A percentile compares a stretch with the other conserved stretches of the same genome.
phyloP scores from a whole-genome alignment of 2,113 vertebrate genomes.

The Paramormyrops kingsleyae region DNA sequence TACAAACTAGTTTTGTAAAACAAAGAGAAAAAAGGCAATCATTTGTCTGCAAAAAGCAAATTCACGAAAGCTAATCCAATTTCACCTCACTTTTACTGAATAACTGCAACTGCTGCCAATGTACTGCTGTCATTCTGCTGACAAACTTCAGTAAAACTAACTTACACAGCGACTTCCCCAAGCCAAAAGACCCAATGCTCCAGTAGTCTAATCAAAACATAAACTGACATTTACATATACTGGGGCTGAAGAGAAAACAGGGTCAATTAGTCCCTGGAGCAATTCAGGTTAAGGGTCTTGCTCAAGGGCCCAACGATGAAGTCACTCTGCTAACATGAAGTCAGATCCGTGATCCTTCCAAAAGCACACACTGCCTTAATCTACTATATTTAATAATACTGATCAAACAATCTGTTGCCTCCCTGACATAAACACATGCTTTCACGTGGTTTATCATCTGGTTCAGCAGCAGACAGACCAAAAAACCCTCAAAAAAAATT shows the following conservation, averaged over 20 bases:
- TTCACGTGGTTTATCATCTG: not conserved
- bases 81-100: not conserved
- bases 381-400: not conserved
- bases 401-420: not conserved
- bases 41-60: not conserved
- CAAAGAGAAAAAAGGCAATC: not conserved
- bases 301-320: not conserved
- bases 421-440: not conserved
- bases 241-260: not conserved
- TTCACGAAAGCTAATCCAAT: not conserved
- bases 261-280: not conserved
- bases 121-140: not conserved
- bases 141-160: not conserved
- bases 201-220: not conserved
- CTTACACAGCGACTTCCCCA: not conserved
- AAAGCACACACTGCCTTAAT: not conserved
- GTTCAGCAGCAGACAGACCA: not conserved
- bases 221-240: not conserved
- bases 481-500: not conserved
- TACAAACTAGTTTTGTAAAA: not conserved
- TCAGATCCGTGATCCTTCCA: not conserved
- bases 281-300: not conserved
- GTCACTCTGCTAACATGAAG: not conserved
- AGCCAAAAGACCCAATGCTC: not conserved
- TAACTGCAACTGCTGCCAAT: not conserved